Conservation (phyloP, 2,113 vertebrate genomes). For the Fregetta grallaria region DNA sequence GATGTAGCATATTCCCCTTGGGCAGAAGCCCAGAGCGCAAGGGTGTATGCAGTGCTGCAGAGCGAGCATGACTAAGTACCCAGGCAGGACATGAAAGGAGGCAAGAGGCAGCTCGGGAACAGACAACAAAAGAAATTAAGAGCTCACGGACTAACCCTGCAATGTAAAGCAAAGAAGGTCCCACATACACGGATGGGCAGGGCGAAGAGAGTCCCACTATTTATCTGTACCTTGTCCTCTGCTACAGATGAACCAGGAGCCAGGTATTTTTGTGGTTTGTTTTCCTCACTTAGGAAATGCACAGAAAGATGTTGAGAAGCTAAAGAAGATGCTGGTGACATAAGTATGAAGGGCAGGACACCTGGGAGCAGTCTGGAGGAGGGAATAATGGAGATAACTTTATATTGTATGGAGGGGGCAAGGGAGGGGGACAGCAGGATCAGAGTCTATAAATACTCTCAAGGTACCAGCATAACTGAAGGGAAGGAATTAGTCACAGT, state of each 20-base stretch:
- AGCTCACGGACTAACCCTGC: background rate
- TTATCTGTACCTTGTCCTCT: background rate
- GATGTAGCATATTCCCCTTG: background rate
- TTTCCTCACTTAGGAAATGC: background rate
- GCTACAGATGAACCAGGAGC: background rate
- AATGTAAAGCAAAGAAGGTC: background rate
- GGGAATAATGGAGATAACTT: background rate
- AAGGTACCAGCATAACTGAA: background rate
- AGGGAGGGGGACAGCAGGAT: background rate
- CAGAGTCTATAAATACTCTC: background rate
- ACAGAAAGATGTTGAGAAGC: background rate
- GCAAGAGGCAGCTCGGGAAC: background rate
- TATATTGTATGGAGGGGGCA: background rate
- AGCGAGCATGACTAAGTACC: background rate
- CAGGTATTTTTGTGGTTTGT: background rate
- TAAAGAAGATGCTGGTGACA: background rate
- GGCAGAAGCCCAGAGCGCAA: background rate
- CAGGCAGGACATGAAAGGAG: background rate
- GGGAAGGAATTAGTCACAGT: conserved; percentile 25
- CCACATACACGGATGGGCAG: background rate
- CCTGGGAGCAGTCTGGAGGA: background rate
- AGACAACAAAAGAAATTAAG: background rate
- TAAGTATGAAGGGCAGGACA: background rate
- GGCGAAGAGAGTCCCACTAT: background rate
- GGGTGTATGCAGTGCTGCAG: background rate